A percentile compares a stretch with the other conserved stretches of the same genome.
Evolutionary conservation across 2,113 vertebrate species (phyloP).

Genomic region (Pimephales promelas): DNA sequence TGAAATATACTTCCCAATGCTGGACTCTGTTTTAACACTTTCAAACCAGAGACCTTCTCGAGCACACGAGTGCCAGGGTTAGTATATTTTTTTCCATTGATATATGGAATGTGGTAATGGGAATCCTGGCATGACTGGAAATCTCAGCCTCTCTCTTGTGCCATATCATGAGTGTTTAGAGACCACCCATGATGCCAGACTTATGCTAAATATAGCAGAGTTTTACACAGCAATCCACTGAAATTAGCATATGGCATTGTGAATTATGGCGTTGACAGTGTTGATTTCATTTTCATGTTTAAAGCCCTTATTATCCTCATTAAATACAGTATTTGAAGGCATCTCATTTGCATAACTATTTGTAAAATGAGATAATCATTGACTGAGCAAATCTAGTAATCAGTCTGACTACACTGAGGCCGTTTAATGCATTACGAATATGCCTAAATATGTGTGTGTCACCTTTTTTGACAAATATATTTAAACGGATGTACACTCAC

Average conservation of each 20-base stretch:
- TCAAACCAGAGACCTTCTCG: too few species aligned
- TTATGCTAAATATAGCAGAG: conserved; percentile 70
- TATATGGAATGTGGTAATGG: conserved; percentile 44
- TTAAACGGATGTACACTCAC: too few species aligned
- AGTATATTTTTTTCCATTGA: conserved; percentile 15
- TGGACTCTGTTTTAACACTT: too few species aligned
- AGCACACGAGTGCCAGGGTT: conserved; percentile 6
- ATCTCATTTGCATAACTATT: background rate
- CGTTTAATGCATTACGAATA: conserved; percentile 21
- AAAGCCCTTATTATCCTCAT: conserved; percentile 43
- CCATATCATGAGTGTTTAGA: conserved; percentile 54
- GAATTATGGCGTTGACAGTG: conserved; percentile 63
- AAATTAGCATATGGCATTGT: conserved; percentile 57
- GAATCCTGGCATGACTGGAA: conserved; percentile 37
- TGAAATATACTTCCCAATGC: too few species aligned
- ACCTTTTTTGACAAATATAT: too few species aligned
- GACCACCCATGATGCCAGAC: conserved; percentile 60
- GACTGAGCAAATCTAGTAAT: conserved; percentile 23
- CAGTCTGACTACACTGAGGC: background rate
- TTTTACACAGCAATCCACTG: conserved; percentile 37
- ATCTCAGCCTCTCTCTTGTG: conserved; percentile 26
- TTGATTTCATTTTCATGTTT: conserved; percentile 51
- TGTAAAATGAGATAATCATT: conserved; percentile 7
- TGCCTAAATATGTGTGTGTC: background rate
- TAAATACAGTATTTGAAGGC: background rate